Percentiles rank a stretch among this genome's conserved stretches.
Conservation (phyloP, 37 sponge, comb jelly and placozoan species). For the Diacarnus erythraeanus region DNA sequence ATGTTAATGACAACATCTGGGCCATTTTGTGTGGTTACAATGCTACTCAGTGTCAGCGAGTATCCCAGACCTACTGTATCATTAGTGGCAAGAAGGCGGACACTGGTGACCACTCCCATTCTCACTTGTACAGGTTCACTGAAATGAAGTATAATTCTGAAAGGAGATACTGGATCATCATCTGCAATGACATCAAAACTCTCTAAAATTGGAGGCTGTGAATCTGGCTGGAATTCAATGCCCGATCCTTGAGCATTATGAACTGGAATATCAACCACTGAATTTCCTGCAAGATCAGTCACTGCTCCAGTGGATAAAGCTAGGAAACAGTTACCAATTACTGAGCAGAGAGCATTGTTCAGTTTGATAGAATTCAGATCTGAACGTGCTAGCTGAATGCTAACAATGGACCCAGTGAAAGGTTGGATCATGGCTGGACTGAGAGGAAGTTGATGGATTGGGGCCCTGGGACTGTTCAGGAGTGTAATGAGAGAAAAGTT, state of each 20-base stretch:
- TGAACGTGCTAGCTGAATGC: conserved; percentile 27
- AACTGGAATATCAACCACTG: conserved; percentile 17
- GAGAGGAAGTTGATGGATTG: conserved; percentile 2
- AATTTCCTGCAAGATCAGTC: conserved; percentile 76
- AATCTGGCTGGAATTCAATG: conserved; percentile 12
- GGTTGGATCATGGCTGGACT: conserved; percentile 23
- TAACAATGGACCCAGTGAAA: conserved; percentile 55
- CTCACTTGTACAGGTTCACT: conserved; percentile 57
- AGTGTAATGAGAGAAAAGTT: conserved; percentile 52
- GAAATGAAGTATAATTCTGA: conserved; percentile 58
- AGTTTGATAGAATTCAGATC: conserved; percentile 68
- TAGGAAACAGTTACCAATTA: conserved; percentile 31
- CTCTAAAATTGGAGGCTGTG: conserved; percentile 60
- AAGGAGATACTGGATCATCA: not conserved
- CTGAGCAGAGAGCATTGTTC: conserved; percentile 38
- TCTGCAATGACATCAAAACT: conserved; percentile 59
- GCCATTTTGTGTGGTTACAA: conserved; percentile 23
- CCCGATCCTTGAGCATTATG: not conserved
- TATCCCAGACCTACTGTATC: not conserved
- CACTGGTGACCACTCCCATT: conserved; percentile 28
- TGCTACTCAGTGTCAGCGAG: conserved; percentile 38
- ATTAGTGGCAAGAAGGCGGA: conserved; percentile 34
- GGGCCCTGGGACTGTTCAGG: not conserved
- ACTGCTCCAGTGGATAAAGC: conserved; percentile 31
- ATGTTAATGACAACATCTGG: conserved; percentile 65